A percentile compares a stretch with the other conserved stretches of the same genome.
Conservation (phyloP, 2,113 vertebrate species). For the Hymenochirus boettgeri region DNA sequence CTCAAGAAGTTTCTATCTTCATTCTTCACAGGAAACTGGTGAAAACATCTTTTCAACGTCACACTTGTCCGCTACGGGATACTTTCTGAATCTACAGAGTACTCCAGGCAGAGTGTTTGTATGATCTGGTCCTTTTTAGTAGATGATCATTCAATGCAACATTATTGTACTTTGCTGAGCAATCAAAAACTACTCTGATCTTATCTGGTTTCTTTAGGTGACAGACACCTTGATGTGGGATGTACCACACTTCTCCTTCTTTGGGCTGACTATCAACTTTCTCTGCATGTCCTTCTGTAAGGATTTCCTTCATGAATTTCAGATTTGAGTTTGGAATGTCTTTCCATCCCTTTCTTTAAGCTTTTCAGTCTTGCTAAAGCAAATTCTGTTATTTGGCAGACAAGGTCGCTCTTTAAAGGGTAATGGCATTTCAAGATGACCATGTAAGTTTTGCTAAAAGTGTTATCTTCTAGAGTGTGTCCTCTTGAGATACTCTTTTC, state of each 20-base stretch:
- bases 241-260: background rate
- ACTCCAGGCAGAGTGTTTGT: background rate
- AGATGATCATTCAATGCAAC: conserved; percentile 2
- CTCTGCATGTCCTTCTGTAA: background rate
- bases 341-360: background rate
- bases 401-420: background rate
- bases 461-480: background rate
- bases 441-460: background rate
- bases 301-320: background rate
- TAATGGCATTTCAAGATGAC: background rate
- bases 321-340: background rate
- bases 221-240: conserved; percentile 4
- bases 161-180: background rate
- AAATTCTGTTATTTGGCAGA: background rate
- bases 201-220: background rate
- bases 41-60: conserved; percentile 35
- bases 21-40: conserved; percentile 18
- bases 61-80: conserved; percentile 23
- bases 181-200: too few relatives aligned
- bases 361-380: background rate
- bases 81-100: too few relatives aligned
- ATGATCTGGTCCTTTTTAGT: background rate
- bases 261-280: background rate
- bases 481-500: background rate
- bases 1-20: conserved; percentile 16